phyloP scores from a whole-genome alignment of 2,797 vertebrate genomes.

The Xenentodon cancila region DNA sequence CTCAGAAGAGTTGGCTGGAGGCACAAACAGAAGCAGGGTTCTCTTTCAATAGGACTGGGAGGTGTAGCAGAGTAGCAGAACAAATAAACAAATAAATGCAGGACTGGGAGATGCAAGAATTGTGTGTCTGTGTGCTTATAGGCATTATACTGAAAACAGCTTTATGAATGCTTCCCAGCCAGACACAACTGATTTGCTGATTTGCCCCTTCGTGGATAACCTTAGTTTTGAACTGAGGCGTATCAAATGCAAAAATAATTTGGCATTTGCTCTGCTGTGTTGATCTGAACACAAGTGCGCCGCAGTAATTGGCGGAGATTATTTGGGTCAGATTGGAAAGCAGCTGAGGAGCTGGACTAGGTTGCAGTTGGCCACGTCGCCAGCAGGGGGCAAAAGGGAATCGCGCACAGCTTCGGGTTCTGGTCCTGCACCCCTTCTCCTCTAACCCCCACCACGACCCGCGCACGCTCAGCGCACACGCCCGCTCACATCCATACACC shows the following conservation, averaged over 20 bases:
- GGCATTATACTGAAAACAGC: background rate
- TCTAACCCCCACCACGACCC: slow-evolving; percentile 1
- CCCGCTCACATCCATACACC: slow-evolving; percentile 29
- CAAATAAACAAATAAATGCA: slow-evolving; percentile 3
- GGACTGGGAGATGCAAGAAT: too few species aligned
- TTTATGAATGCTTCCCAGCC: slow-evolving; percentile 1
- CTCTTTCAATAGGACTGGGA: slow-evolving; percentile 25
- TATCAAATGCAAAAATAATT: slow-evolving; percentile 41
- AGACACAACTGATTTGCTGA: slow-evolving; percentile 24
- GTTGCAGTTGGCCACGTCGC: slow-evolving; percentile 28
- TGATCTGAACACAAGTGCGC: slow-evolving; percentile 28
- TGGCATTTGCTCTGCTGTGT: slow-evolving; percentile 35
- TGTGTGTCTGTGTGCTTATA: too few species aligned
- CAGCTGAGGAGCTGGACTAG: slow-evolving; percentile 35
- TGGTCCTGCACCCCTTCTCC: background rate
- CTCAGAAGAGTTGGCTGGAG: slow-evolving; percentile 43
- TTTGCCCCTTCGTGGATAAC: slow-evolving; percentile 30
- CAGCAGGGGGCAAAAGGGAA: slow-evolving; percentile 77
- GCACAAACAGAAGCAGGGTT: slow-evolving; percentile 24
- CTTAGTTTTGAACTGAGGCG: slow-evolving; percentile 39
- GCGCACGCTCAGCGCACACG: slow-evolving; percentile 29
- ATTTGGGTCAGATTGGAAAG: slow-evolving; percentile 46
- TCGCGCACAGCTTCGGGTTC: slow-evolving; percentile 27
- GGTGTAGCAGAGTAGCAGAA: slow-evolving; percentile 18
- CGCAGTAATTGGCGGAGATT: slow-evolving; percentile 44